Evolutionary conservation across 2,888 invertebrate genomes (phyloP).

Genomic region (Gymnoscelis rufifasciata): DNA sequence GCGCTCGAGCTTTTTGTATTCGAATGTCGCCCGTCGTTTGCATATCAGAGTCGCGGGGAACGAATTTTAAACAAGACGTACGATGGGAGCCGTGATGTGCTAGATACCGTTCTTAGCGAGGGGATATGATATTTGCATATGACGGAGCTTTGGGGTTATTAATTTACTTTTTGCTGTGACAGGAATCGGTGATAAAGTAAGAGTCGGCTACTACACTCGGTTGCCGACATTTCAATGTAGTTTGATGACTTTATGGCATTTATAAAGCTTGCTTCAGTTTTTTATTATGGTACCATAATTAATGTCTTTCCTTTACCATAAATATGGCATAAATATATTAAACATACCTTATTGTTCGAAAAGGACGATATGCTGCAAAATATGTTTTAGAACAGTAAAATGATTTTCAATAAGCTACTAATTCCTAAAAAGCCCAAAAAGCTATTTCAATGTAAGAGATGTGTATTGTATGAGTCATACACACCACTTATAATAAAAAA

Average conservation of each 20-base stretch:
- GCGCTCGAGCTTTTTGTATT: constrained; percentile 77
- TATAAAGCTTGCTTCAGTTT: constrained; percentile 2
- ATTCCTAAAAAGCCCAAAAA: too few species aligned
- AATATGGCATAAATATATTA: too few species aligned
- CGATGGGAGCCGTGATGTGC: constrained; percentile 55
- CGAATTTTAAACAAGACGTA: constrained; percentile 71
- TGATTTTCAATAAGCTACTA: too few species aligned
- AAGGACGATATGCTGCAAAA: too few species aligned
- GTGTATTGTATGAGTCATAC: too few species aligned
- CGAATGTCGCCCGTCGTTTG: constrained; percentile 73
- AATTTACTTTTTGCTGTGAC: constrained; percentile 36
- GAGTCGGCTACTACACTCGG: constrained; percentile 7
- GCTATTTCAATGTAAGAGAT: too few species aligned
- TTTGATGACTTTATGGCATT: constrained; percentile 6
- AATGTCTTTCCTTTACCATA: not conserved
- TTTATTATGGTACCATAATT: not conserved
- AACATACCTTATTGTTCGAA: too few species aligned
- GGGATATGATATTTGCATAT: constrained; percentile 65
- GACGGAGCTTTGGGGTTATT: constrained; percentile 52
- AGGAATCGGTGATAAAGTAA: constrained; percentile 32
- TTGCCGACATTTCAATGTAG: constrained; percentile 22
- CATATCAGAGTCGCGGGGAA: constrained; percentile 68
- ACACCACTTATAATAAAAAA: too few species aligned
- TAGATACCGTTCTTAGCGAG: constrained; percentile 49
- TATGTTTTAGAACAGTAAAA: too few species aligned